Conservation (phyloP, 2,113 vertebrate species). For the Lichenostomus cassidix region DNA sequence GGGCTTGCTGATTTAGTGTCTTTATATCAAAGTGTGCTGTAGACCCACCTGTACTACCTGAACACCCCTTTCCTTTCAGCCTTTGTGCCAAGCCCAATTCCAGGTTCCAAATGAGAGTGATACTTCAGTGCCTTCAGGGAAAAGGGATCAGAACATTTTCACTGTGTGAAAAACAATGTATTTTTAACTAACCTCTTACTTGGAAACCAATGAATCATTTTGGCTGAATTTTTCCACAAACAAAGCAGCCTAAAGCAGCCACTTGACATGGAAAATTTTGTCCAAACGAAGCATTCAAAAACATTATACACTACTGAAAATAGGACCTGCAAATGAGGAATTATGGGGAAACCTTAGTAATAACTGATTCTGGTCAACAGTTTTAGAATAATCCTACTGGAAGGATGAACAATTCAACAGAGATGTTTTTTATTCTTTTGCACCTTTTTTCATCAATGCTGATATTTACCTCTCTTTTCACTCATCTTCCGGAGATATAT, state of each 20-base stretch:
- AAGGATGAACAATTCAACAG: neutral
- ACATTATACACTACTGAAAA: neutral
- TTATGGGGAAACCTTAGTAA: neutral
- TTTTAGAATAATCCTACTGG: neutral
- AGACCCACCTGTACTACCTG: neutral
- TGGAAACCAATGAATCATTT: constrained; percentile 47
- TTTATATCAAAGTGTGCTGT: neutral
- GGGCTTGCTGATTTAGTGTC: neutral
- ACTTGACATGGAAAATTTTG: neutral
- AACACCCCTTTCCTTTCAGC: neutral
- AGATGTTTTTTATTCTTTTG: neutral
- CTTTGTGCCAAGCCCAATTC: rapidly evolving
- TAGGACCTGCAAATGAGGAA: neutral
- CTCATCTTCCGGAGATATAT: neutral
- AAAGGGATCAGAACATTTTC: neutral
- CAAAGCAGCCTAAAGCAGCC: constrained; percentile 10
- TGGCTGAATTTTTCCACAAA: constrained; percentile 27
- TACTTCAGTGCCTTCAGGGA: neutral
- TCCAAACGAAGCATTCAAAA: neutral
- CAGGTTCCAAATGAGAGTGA: neutral
- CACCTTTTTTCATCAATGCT: neutral
- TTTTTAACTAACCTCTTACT: constrained; percentile 42
- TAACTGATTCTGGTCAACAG: neutral
- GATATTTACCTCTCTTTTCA: neutral
- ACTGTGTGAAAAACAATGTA: constrained; percentile 38